Conservation (phyloP, 2,888 invertebrate species). For the Ophioninae sp. region DNA sequence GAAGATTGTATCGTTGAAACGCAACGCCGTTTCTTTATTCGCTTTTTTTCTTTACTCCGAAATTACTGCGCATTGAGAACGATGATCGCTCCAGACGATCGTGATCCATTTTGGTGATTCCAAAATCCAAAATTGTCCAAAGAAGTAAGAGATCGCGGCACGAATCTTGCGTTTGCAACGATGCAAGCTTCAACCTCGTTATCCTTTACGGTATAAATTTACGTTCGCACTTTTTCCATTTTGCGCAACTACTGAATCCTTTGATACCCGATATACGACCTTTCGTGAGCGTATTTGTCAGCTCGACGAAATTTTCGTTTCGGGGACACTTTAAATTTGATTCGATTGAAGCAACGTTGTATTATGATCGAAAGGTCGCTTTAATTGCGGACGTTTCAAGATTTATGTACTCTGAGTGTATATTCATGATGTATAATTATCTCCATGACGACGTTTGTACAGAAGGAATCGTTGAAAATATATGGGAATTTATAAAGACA, state of each 20-base stretch:
- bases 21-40: too few relatives aligned
- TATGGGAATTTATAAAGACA: slow-evolving; percentile 1
- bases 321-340: background rate
- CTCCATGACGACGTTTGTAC: slow-evolving; percentile 25
- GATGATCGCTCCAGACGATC: too few relatives aligned
- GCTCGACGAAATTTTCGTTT: slow-evolving; percentile 11
- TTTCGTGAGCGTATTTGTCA: background rate
- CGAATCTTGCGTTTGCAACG: too few relatives aligned
- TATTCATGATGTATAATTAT: background rate
- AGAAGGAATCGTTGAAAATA: slow-evolving; percentile 8
- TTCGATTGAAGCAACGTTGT: background rate
- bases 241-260: background rate
- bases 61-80: too few relatives aligned
- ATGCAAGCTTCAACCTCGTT: too few relatives aligned
- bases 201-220: background rate
- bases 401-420: slow-evolving; percentile 19
- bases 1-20: slow-evolving; percentile 8
- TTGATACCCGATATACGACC: background rate
- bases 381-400: background rate
- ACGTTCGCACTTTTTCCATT: background rate
- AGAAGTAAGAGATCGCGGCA: too few relatives aligned
- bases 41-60: too few relatives aligned
- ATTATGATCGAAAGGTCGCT: background rate
- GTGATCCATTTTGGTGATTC: too few relatives aligned
- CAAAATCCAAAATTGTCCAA: too few relatives aligned